Evolutionary conservation across 2,797 vertebrate species (phyloP).

Genomic region (Myripristis murdjan): DNA sequence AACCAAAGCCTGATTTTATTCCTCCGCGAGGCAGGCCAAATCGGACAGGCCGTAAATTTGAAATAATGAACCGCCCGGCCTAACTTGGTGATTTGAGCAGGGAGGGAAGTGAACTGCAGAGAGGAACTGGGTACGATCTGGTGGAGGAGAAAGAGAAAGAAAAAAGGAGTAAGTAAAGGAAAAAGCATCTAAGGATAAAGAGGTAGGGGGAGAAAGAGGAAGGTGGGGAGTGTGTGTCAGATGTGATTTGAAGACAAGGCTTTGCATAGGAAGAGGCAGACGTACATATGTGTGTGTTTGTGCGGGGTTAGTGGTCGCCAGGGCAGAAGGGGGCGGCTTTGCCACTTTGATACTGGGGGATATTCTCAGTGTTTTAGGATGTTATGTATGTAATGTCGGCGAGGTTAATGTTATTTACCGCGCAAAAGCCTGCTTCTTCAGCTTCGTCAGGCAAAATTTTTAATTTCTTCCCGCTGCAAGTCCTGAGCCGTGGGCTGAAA

Average conservation of each 20-base stretch:
- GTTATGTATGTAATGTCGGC: constrained; percentile 42
- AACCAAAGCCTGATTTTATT: constrained; percentile 78
- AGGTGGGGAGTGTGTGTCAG: constrained; percentile 16
- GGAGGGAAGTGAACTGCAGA: constrained; percentile 56
- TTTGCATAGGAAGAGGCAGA: constrained; percentile 31
- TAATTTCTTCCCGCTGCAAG: constrained; percentile 74
- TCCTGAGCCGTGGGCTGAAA: constrained; percentile 50
- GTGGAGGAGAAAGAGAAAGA: constrained; percentile 27
- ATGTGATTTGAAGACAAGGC: constrained; percentile 61
- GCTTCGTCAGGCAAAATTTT: constrained; percentile 67
- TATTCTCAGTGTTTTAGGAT: constrained; percentile 37
- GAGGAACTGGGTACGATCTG: constrained; percentile 47
- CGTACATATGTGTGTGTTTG: constrained; percentile 12
- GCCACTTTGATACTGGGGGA: neutral
- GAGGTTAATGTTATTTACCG: constrained; percentile 47
- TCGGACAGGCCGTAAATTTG: constrained; percentile 83
- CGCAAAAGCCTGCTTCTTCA: constrained; percentile 59
- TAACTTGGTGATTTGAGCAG: constrained; percentile 61
- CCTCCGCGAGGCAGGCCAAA: constrained; percentile 74
- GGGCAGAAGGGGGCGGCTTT: constrained; percentile 23
- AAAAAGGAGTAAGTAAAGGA: constrained; percentile 22
- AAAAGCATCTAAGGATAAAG: constrained; percentile 38
- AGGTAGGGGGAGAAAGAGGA: constrained; percentile 32
- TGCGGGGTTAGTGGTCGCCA: too few species aligned
- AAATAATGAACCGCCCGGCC: constrained; percentile 81